These are phyloP conservation scores for Metridium senile DNA, from an alignment of 92 coral and sea anemone species.

Conservation along the genomic window DNA sequence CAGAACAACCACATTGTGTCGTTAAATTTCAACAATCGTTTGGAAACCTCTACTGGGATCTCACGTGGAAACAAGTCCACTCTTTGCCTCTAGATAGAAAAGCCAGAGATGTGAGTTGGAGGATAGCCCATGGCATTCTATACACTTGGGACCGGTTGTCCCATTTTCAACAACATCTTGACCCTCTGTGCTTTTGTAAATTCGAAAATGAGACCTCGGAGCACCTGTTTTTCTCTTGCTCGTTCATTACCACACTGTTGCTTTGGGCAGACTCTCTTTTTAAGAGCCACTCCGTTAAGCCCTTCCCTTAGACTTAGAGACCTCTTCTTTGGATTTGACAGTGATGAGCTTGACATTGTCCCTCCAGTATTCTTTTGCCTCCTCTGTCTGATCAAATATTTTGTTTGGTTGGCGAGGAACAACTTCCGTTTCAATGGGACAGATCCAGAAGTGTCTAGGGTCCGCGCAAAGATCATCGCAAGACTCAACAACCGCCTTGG, in stretches of 20 bases:
- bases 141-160: conserved; percentile 27
- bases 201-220: not conserved
- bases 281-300: not conserved
- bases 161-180: not conserved
- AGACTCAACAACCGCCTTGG: no score
- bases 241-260: not conserved
- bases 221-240: conserved; percentile 11
- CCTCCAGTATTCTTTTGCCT: not conserved
- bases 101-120: no score
- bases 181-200: conserved; percentile 12
- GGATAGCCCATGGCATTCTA: no score
- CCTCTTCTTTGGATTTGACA: not conserved
- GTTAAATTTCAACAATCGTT: not conserved
- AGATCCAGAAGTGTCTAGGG: no score
- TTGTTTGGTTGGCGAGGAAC: no score
- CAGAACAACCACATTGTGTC: not conserved
- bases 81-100: no score
- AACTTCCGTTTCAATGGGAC: no score
- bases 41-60: no score
- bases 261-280: conserved; percentile 1
- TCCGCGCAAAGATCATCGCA: no score
- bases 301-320: not conserved
- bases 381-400: not conserved
- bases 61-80: conserved; percentile 28
- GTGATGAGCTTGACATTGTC: not conserved